A percentile compares a stretch with the other conserved stretches of the same genome.
These are phyloP conservation scores for Leptopilina boulardi DNA, from an alignment of 1,140 invertebrate species.

Conservation along the genomic window DNA sequence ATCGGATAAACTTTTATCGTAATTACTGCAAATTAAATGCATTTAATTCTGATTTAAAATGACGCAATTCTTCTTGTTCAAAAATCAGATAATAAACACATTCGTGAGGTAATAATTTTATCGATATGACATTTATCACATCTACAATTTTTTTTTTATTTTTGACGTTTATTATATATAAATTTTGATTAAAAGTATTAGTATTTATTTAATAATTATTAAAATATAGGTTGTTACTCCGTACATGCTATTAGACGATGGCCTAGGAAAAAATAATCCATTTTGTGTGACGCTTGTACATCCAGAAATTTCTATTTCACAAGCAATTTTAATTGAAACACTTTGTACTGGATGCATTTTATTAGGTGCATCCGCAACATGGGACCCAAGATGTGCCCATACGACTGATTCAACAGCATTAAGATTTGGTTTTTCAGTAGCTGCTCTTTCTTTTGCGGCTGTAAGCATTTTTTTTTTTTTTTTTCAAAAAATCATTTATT, in stretches of 20 bases:
- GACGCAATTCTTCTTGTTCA: not conserved
- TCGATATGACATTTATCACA: too few relatives aligned
- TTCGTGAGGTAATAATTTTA: not conserved
- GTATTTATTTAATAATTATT: not conserved
- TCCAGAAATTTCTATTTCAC: conserved; percentile 66
- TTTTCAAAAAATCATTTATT: too few relatives aligned
- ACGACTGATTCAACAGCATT: conserved; percentile 78
- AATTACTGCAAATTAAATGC: not conserved
- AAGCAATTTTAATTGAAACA: conserved; percentile 79
- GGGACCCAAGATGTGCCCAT: conserved; percentile 79
- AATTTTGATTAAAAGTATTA: too few relatives aligned
- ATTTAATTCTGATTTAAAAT: not conserved
- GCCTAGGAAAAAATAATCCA: conserved; percentile 56
- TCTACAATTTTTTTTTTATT: too few relatives aligned
- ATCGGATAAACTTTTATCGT: not conserved
- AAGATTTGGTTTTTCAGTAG: conserved; percentile 81
- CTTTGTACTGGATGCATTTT: conserved; percentile 78
- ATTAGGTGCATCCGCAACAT: conserved; percentile 80
- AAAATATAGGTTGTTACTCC: conserved; percentile 77
- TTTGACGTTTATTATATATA: too few relatives aligned
- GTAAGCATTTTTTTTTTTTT: conserved; percentile 46
- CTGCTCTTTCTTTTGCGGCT: conserved; percentile 79
- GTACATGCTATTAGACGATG: conserved; percentile 60
- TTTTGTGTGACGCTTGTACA: conserved; percentile 80
- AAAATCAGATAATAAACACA: not conserved